phyloP scores from a whole-genome alignment of 2,888 invertebrate species.

The Drosophila rubida region DNA sequence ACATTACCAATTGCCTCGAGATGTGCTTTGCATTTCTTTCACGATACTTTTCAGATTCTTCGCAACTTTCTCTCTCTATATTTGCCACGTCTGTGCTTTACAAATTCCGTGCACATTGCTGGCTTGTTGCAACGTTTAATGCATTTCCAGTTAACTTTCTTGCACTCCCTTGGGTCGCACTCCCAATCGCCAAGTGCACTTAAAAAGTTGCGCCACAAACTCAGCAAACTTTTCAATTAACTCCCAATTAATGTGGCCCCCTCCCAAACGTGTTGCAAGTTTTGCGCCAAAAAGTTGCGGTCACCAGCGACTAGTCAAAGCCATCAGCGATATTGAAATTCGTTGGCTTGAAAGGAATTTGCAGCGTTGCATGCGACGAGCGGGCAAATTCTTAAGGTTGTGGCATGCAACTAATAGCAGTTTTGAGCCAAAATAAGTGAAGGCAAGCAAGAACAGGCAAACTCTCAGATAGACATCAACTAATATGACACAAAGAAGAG shows the following conservation, averaged over 20 bases:
- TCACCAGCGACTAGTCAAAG: slow-evolving; percentile 10
- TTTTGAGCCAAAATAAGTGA: neutral
- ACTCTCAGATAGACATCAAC: neutral
- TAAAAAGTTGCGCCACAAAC: slow-evolving; percentile 47
- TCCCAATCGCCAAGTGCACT: slow-evolving; percentile 43
- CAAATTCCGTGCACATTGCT: neutral
- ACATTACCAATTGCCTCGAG: slow-evolving; percentile 70
- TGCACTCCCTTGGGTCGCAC: slow-evolving; percentile 4
- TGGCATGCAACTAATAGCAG: neutral
- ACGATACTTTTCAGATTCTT: slow-evolving; percentile 41
- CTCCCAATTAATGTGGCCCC: slow-evolving; percentile 68
- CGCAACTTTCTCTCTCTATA: slow-evolving; percentile 8
- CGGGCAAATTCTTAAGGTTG: neutral
- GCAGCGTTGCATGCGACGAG: slow-evolving; percentile 5
- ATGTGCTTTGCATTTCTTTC: slow-evolving; percentile 48
- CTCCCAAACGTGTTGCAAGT: slow-evolving; percentile 9
- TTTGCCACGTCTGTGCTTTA: neutral
- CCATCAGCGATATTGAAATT: slow-evolving; percentile 47
- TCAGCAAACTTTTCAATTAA: slow-evolving; percentile 72
- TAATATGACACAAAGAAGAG: neutral
- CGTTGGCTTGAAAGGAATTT: slow-evolving; percentile 33
- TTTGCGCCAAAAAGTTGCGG: slow-evolving; percentile 6
- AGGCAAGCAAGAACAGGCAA: no score
- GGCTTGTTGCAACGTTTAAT: slow-evolving; percentile 29
- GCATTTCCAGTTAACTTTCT: slow-evolving; percentile 40